These are phyloP conservation scores for Hipparchia sbordonii DNA, from an alignment of 2,888 invertebrate species.

Conservation along the genomic window DNA sequence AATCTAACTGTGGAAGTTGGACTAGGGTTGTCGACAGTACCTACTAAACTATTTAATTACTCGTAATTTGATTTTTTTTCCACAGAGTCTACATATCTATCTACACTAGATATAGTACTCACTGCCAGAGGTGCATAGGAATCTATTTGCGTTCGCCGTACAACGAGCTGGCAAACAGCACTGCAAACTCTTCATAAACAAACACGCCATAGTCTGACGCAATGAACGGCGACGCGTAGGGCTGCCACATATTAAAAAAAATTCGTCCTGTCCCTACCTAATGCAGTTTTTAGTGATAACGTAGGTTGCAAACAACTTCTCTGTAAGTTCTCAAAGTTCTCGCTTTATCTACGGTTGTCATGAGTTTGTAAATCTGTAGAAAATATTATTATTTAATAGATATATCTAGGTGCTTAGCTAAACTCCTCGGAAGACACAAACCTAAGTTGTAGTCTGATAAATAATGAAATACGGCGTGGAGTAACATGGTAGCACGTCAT, in stretches of 20 bases:
- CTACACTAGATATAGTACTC: not conserved
- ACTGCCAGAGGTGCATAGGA: not conserved
- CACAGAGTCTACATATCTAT: not conserved
- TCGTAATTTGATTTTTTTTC: not conserved
- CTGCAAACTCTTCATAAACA: slow-evolving; percentile 65
- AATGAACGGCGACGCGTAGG: slow-evolving; percentile 2
- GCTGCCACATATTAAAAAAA: not conserved
- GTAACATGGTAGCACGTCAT: too few relatives aligned
- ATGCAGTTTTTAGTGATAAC: too few relatives aligned
- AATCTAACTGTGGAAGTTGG: not conserved
- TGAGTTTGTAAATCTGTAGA: too few relatives aligned
- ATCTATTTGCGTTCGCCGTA: slow-evolving; percentile 36
- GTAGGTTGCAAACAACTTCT: too few relatives aligned
- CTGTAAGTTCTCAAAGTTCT: too few relatives aligned
- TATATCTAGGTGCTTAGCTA: too few relatives aligned
- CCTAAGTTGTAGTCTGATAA: too few relatives aligned
- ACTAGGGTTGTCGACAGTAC: slow-evolving; percentile 33
- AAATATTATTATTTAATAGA: too few relatives aligned
- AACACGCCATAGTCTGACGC: slow-evolving; percentile 53
- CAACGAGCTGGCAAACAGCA: slow-evolving; percentile 64
- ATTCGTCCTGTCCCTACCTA: not conserved
- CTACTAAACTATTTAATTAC: not conserved
- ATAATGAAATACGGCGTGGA: too few relatives aligned
- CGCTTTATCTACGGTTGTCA: too few relatives aligned
- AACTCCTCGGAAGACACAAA: too few relatives aligned